Percentiles rank a stretch among this genome's conserved stretches.
These are phyloP conservation scores for Zalophus californianus DNA, from an alignment of 2,797 vertebrate genomes.

Conservation along the genomic window DNA sequence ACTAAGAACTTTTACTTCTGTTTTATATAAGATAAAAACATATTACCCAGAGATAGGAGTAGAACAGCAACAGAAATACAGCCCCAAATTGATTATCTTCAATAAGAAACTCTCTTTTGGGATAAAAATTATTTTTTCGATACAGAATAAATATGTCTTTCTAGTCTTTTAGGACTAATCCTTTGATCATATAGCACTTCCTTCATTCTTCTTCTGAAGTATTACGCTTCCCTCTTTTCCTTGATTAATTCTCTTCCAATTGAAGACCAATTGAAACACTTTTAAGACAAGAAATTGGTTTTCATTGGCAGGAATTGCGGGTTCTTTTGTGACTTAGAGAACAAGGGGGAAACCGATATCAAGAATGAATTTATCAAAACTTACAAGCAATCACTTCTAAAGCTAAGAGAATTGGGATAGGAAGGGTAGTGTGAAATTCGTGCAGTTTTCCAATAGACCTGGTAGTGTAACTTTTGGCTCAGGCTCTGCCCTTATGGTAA, in stretches of 20 bases:
- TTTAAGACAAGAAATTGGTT: background rate
- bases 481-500: background rate
- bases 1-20: background rate
- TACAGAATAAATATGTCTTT: background rate
- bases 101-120: background rate
- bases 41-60: background rate
- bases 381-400: background rate
- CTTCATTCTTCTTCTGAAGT: background rate
- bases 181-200: background rate
- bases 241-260: background rate
- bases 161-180: background rate
- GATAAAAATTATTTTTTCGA: conserved; percentile 16
- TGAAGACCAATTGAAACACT: background rate
- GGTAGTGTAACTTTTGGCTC: background rate
- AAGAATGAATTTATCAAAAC: background rate
- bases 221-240: background rate
- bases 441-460: background rate
- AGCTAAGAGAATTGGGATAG: background rate
- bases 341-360: background rate
- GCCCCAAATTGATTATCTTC: background rate
- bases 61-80: background rate
- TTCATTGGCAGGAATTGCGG: background rate
- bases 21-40: background rate
- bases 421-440: too few relatives aligned
- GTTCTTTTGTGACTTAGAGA: background rate